Conservation (phyloP, 2,797 vertebrate species). For the Dermochelys coriacea region DNA sequence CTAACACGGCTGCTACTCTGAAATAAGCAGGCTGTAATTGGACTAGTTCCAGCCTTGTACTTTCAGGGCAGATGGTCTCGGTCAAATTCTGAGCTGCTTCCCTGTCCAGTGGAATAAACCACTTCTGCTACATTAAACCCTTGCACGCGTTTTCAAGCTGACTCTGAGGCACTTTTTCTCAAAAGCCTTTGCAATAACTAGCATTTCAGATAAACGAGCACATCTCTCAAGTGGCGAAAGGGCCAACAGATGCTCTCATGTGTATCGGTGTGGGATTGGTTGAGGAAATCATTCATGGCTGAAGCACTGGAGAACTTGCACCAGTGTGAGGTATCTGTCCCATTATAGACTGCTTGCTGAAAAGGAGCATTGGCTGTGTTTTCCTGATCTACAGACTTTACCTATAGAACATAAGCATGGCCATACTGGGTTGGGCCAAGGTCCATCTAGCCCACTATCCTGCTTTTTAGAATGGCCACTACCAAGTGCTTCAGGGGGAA, state of each 20-base stretch:
- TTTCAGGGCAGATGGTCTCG: not conserved
- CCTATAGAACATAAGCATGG: too few species aligned
- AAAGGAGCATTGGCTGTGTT: not conserved
- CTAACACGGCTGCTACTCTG: too few species aligned
- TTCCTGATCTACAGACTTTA: not conserved
- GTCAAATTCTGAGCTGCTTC: not conserved
- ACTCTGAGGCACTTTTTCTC: not conserved
- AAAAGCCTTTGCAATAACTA: not conserved
- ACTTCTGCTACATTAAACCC: not conserved
- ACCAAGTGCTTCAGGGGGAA: too few species aligned
- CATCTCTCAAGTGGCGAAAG: not conserved
- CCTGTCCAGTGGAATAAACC: not conserved
- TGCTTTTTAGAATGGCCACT: too few species aligned
- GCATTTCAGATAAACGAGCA: not conserved
- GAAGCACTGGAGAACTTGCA: not conserved
- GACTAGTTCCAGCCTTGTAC: not conserved
- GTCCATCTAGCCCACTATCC: too few species aligned
- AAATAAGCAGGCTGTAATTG: not conserved
- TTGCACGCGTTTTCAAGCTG: not conserved
- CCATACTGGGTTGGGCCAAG: too few species aligned
- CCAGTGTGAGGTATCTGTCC: not conserved
- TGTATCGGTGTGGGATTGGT: not conserved
- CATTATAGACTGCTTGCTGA: not conserved
- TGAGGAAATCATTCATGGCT: not conserved
- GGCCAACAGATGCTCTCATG: constrained; percentile 16